Percentiles rank a stretch among this genome's conserved stretches.
phyloP scores from a whole-genome alignment of 1,140 invertebrate genomes.

The Anoplophora glabripennis region DNA sequence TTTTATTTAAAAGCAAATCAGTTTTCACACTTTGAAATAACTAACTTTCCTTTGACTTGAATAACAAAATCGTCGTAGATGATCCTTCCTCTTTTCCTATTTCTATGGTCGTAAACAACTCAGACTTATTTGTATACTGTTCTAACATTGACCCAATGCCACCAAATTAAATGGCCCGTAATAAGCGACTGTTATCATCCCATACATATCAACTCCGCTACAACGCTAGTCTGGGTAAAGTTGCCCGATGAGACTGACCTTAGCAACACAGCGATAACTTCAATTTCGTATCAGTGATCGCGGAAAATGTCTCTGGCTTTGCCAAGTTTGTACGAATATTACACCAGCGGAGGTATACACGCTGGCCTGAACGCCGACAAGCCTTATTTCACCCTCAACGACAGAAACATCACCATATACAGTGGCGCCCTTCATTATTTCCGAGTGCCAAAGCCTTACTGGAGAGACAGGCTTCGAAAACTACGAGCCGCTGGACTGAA shows the following conservation, averaged over 20 bases:
- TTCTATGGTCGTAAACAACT: too few relatives aligned
- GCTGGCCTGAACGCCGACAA: conserved; percentile 28
- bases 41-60: too few relatives aligned
- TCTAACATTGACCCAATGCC: too few relatives aligned
- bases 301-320: not conserved
- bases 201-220: too few relatives aligned
- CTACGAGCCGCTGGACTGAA: conserved; percentile 69
- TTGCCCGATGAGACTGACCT: conserved; percentile 7
- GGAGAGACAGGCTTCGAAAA: conserved; percentile 18
- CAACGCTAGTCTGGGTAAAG: too few relatives aligned
- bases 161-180: too few relatives aligned
- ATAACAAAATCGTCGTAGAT: too few relatives aligned
- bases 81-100: too few relatives aligned
- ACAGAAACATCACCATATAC: conserved; percentile 35
- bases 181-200: too few relatives aligned
- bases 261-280: not conserved
- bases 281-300: not conserved
- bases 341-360: conserved; percentile 26
- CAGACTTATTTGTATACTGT: too few relatives aligned
- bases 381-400: conserved; percentile 36
- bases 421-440: conserved; percentile 89
- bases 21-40: too few relatives aligned
- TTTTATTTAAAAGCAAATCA: too few relatives aligned
- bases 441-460: conserved; percentile 64
- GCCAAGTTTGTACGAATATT: conserved; percentile 12